Evolutionary conservation across 2,113 vertebrate genomes (phyloP).

Genomic region (Oncorhynchus tshawytscha): DNA sequence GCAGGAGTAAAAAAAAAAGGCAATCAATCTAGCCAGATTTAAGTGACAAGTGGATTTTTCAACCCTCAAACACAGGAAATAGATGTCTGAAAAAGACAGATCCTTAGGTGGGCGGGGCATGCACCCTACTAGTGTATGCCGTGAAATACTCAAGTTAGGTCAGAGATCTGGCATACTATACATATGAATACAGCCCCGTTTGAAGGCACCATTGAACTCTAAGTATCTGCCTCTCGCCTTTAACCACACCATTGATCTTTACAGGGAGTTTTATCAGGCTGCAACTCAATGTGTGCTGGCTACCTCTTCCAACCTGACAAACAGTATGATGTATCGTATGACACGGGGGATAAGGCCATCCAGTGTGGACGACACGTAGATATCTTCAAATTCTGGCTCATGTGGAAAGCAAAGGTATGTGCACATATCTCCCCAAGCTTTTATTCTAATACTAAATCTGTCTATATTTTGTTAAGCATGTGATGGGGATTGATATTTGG

Average conservation of each 20-base stretch:
- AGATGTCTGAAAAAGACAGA: too few species aligned
- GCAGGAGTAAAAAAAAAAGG: too few species aligned
- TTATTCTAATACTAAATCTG: background rate
- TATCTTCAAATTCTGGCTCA: slow-evolving; percentile 99
- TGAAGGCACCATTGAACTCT: background rate
- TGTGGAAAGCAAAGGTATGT: slow-evolving; percentile 99
- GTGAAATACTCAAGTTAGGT: too few species aligned
- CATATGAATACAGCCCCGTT: too few species aligned
- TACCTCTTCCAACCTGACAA: slow-evolving; percentile 99
- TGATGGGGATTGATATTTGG: background rate
- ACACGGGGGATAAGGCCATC: slow-evolving; percentile 97
- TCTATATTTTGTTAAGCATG: slow-evolving; percentile 63
- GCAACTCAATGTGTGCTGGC: slow-evolving; percentile 98
- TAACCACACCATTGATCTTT: background rate
- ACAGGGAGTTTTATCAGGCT: slow-evolving; percentile 93
- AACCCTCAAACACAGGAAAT: too few species aligned
- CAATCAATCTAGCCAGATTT: too few species aligned
- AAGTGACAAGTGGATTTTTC: too few species aligned
- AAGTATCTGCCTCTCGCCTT: background rate
- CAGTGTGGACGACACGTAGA: slow-evolving; percentile 97
- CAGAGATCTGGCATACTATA: too few species aligned
- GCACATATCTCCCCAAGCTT: background rate
- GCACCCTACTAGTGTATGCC: too few species aligned
- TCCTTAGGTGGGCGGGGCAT: too few species aligned
- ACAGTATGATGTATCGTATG: slow-evolving; percentile 95